A percentile compares a stretch with the other conserved stretches of the same genome.
Conservation (phyloP, 2,113 vertebrate genomes). For the Tenebrosternarchus preto region DNA sequence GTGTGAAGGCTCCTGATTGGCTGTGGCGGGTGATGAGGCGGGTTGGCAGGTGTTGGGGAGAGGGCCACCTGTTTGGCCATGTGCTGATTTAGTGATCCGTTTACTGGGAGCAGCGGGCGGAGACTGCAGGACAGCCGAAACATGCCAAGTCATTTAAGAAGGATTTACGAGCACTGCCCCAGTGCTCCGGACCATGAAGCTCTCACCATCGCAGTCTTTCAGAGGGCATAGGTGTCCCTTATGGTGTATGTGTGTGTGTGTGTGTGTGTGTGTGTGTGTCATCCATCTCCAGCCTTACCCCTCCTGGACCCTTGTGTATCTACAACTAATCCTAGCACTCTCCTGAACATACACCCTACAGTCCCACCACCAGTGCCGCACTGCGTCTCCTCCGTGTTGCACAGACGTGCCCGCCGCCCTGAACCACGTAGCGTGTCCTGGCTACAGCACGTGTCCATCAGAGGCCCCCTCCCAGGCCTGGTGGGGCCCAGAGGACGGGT, state of each 20-base stretch:
- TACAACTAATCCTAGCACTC: not conserved
- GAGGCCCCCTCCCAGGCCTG: slow-evolving; percentile 62
- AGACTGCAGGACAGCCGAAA: slow-evolving; percentile 61
- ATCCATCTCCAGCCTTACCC: slow-evolving; percentile 34
- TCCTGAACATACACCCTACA: no score
- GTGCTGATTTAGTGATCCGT: slow-evolving; percentile 78
- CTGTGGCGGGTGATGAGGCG: slow-evolving; percentile 44
- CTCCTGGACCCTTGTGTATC: not conserved
- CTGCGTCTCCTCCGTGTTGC: slow-evolving; percentile 15
- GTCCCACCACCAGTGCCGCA: no score
- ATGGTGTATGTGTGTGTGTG: slow-evolving; percentile 25
- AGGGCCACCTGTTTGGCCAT: slow-evolving; percentile 80
- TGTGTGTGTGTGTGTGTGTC: not conserved
- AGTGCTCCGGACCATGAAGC: slow-evolving; percentile 63
- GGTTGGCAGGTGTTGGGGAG: slow-evolving; percentile 76
- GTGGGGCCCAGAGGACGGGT: slow-evolving; percentile 60
- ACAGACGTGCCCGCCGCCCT: slow-evolving; percentile 19
- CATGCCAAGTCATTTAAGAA: slow-evolving; percentile 81
- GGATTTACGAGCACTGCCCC: slow-evolving; percentile 66
- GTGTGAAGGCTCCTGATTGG: slow-evolving; percentile 72
- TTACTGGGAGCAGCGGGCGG: slow-evolving; percentile 74
- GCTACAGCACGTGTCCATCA: slow-evolving; percentile 31
- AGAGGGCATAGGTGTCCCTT: slow-evolving; percentile 11
- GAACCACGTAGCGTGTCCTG: slow-evolving; percentile 19
- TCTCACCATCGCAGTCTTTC: slow-evolving; percentile 26